Evolutionary conservation across 2,888 invertebrate species (phyloP).

Genomic region (Caenorhabditis afra): DNA sequence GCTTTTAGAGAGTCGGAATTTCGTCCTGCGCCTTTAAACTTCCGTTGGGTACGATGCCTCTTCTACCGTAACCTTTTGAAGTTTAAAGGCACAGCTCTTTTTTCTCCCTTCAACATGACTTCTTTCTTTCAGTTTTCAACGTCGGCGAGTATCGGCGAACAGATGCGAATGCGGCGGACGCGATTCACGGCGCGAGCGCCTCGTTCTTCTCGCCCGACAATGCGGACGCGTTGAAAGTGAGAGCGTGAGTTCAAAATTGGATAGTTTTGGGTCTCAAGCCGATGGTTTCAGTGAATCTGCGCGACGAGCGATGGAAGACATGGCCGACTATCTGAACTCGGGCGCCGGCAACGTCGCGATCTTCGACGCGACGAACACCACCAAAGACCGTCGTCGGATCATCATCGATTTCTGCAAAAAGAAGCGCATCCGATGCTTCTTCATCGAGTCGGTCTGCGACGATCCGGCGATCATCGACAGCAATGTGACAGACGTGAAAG

Average conservation of each 20-base stretch:
- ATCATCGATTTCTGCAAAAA: conserved; percentile 67
- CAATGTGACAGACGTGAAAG: conserved; percentile 88
- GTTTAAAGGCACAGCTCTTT: no score
- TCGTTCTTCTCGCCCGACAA: conserved; percentile 73
- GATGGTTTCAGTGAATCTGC: conserved; percentile 89
- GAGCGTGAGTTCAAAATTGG: conserved; percentile 61
- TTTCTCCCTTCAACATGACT: no score
- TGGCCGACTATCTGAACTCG: conserved; percentile 87
- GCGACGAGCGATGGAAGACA: conserved; percentile 92
- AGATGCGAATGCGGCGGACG: conserved; percentile 69
- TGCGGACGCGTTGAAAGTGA: conserved; percentile 67
- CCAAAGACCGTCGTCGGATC: conserved; percentile 82
- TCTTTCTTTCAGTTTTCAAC: conserved; percentile 67
- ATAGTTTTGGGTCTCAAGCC: background rate
- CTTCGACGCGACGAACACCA: conserved; percentile 98
- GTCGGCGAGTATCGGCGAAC: conserved; percentile 72
- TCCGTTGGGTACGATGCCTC: no score
- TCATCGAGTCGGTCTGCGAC: conserved; percentile 97
- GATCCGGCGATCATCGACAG: conserved; percentile 95
- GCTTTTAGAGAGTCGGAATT: no score
- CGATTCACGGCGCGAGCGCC: conserved; percentile 72
- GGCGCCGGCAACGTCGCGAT: conserved; percentile 92
- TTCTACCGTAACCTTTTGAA: no score
- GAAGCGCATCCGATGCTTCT: conserved; percentile 89
- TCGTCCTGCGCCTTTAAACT: no score